phyloP scores from a whole-genome alignment of 2,797 vertebrate genomes.

The Odontamblyopus rebecca region DNA sequence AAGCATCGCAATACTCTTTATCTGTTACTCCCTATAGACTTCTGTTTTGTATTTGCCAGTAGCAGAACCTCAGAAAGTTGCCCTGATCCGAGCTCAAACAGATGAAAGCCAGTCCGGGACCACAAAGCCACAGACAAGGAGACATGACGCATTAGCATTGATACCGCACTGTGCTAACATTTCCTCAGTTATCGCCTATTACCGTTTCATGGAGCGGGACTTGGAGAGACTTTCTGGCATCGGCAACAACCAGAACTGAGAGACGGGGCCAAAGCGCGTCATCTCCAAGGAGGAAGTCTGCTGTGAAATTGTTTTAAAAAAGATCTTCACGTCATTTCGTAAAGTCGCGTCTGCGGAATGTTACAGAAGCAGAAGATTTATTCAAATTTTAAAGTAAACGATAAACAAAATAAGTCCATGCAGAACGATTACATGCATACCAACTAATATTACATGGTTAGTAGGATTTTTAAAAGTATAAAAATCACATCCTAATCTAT shows the following conservation, averaged over 20 bases:
- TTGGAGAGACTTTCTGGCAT: conserved; percentile 33
- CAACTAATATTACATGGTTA: neutral
- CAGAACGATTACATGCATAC: neutral
- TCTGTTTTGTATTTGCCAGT: neutral
- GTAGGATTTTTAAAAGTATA: too few relatives aligned
- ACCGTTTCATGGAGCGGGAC: conserved; percentile 37
- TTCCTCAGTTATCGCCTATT: conserved; percentile 33
- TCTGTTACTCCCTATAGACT: neutral
- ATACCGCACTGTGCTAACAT: conserved; percentile 43
- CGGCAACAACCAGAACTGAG: conserved; percentile 26
- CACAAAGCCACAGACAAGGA: conserved; percentile 19
- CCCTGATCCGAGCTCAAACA: conserved; percentile 24
- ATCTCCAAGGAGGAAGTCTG: conserved; percentile 23
- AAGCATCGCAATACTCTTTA: neutral
- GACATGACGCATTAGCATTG: conserved; percentile 33
- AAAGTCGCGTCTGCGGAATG: neutral
- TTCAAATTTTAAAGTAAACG: neutral
- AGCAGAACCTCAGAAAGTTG: neutral
- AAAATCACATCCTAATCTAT: too few relatives aligned
- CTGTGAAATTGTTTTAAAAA: conserved; percentile 8
- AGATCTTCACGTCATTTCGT: neutral
- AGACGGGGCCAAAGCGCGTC: conserved; percentile 29
- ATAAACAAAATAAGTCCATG: neutral
- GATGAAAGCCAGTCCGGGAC: conserved; percentile 37
- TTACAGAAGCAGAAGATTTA: neutral